These are phyloP conservation scores for Crotophaga sulcirostris DNA, from an alignment of 2,113 vertebrate species.

Conservation along the genomic window DNA sequence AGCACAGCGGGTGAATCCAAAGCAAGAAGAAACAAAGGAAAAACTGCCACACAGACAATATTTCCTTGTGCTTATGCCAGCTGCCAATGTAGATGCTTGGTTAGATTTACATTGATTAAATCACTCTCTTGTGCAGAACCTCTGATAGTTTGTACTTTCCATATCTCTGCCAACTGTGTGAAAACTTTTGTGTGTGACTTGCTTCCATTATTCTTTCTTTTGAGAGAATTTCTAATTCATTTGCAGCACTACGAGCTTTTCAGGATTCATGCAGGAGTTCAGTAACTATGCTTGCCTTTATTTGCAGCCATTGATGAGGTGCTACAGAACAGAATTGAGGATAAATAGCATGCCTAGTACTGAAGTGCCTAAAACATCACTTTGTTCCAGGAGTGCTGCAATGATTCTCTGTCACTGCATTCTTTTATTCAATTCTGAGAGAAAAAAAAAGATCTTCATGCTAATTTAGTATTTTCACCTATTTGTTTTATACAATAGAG, in stretches of 20 bases:
- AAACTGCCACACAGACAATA: not conserved
- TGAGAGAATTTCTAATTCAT: not conserved
- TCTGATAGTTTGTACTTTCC: not conserved
- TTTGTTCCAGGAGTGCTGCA: not conserved
- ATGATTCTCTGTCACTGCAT: not conserved
- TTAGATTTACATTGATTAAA: constrained; percentile 20
- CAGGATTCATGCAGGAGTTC: not conserved
- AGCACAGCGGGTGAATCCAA: not conserved
- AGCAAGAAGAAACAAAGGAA: constrained; percentile 35
- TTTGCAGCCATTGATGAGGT: not conserved
- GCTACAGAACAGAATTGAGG: not conserved
- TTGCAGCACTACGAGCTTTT: not conserved
- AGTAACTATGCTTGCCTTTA: not conserved
- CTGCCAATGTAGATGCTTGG: not conserved
- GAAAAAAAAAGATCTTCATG: not conserved
- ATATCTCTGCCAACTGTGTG: not conserved
- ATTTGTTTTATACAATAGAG: not conserved
- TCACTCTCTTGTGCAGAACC: constrained; percentile 13
- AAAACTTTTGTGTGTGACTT: constrained; percentile 16
- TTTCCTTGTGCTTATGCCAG: constrained; percentile 18
- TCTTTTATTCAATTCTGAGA: not conserved
- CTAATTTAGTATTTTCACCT: not conserved
- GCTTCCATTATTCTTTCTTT: constrained; percentile 3
- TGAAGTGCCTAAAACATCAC: not conserved
- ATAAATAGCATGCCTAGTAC: not conserved